A percentile compares a stretch with the other conserved stretches of the same genome.
Evolutionary conservation across 37 sponge, comb jelly and placozoan genomes (phyloP).

Genomic region (Agelas oroides): DNA sequence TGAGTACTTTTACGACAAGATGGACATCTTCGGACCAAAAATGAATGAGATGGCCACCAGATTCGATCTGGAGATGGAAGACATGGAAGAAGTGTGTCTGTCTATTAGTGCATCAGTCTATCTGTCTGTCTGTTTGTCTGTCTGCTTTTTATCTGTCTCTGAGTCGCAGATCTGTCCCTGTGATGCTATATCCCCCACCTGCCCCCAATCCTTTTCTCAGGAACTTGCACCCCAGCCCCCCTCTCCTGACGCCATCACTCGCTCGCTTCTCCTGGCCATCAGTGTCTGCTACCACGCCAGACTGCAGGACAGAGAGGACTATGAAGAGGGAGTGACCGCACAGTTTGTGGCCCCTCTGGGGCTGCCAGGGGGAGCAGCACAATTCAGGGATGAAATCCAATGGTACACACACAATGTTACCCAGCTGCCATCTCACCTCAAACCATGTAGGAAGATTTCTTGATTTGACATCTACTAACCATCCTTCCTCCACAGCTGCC

Average conservation of each 20-base stretch:
- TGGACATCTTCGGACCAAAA: conserved; percentile 15
- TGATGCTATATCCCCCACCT: not conserved
- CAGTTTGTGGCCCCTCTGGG: conserved; percentile 46
- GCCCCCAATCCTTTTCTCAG: too few species aligned
- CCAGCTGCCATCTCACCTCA: too few species aligned
- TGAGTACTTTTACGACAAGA: conserved; percentile 62
- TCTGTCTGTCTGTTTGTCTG: too few species aligned
- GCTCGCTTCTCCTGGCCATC: conserved; percentile 54
- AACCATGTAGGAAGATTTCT: too few species aligned
- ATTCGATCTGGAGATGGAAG: not conserved
- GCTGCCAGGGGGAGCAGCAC: conserved; percentile 50
- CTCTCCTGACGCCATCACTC: conserved; percentile 7
- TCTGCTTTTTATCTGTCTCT: too few species aligned
- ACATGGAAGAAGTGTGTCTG: not conserved
- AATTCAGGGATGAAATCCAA: conserved; percentile 68
- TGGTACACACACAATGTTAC: too few species aligned
- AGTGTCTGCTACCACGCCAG: conserved; percentile 85
- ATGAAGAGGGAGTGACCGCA: conserved; percentile 46
- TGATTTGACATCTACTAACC: too few species aligned
- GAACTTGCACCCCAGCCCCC: too few species aligned
- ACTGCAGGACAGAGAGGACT: conserved; percentile 72
- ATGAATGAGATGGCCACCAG: conserved; percentile 27
- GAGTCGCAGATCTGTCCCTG: too few species aligned
- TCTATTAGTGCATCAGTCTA: too few species aligned
- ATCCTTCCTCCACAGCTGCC: conserved; percentile 49